A percentile compares a stretch with the other conserved stretches of the same genome.
These are phyloP conservation scores for Griposia aprilina DNA, from an alignment of 2,888 invertebrate genomes.

Conservation along the genomic window DNA sequence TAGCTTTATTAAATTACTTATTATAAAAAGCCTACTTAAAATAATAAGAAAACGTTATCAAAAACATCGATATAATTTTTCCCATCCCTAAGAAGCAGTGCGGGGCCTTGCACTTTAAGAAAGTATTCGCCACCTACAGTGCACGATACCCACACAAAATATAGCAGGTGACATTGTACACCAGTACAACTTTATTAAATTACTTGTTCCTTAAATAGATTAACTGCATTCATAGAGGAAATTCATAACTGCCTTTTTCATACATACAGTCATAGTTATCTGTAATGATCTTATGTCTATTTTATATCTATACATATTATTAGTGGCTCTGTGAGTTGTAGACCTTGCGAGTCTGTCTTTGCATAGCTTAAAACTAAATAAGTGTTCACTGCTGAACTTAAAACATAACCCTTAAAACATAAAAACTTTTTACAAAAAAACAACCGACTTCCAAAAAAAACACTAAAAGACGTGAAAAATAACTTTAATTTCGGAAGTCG, in stretches of 20 bases:
- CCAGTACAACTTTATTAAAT: neutral
- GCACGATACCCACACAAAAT: slow-evolving; percentile 35
- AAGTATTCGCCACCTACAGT: slow-evolving; percentile 68
- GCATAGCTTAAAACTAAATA: no score
- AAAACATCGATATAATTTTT: slow-evolving; percentile 41
- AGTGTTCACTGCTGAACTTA: no score
- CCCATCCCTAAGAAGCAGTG: slow-evolving; percentile 62
- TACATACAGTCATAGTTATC: neutral
- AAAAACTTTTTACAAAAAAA: no score
- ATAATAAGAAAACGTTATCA: neutral
- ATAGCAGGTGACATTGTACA: slow-evolving; percentile 35
- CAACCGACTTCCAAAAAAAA: no score
- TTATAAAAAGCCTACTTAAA: neutral
- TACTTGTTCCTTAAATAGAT: slow-evolving; percentile 26
- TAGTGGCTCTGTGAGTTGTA: no score
- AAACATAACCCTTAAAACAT: no score
- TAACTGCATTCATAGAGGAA: neutral
- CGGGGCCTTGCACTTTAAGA: slow-evolving; percentile 77
- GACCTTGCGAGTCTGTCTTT: no score
- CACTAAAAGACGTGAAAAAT: no score
- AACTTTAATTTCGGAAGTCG: no score
- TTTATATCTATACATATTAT: no score
- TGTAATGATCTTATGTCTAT: neutral
- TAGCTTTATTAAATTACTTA: neutral
- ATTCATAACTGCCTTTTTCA: neutral